Conservation (phyloP, 2,797 vertebrate species). For the Poecile montanus region DNA sequence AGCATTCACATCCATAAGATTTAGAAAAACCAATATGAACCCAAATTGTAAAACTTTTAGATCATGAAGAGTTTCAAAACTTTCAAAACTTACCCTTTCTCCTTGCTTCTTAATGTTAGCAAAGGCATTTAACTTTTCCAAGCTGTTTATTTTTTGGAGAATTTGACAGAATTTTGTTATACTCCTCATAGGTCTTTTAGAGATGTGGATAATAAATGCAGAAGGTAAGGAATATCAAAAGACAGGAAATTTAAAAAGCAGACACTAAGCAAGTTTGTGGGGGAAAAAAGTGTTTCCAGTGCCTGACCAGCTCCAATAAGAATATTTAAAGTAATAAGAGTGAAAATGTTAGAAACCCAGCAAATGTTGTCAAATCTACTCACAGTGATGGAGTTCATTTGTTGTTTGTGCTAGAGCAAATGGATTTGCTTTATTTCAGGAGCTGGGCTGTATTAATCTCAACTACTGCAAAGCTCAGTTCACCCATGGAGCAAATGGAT, state of each 20-base stretch:
- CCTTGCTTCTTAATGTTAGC: not conserved
- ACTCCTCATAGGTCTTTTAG: not conserved
- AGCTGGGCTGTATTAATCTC: not conserved
- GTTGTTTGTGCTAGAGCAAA: not conserved
- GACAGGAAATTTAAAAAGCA: not conserved
- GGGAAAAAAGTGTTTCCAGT: not conserved
- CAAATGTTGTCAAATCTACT: constrained; percentile 3
- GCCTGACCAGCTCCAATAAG: not conserved
- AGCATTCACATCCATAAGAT: not conserved
- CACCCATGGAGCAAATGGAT: not conserved
- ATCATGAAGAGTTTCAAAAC: not conserved
- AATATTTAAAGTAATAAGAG: not conserved
- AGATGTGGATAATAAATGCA: not conserved
- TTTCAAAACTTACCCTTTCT: not conserved
- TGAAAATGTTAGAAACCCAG: constrained; percentile 7
- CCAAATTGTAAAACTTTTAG: not conserved
- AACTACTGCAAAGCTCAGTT: not conserved
- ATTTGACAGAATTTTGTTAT: not conserved
- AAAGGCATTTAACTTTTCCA: not conserved
- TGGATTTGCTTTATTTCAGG: constrained; percentile 30
- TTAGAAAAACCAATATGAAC: not conserved
- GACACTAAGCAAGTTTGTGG: not conserved
- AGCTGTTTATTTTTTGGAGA: not conserved
- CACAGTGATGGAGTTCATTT: not conserved
- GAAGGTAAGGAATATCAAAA: not conserved